These are phyloP conservation scores for Lamellibrachia columna DNA, from an alignment of 2,888 invertebrate genomes.

Conservation along the genomic window DNA sequence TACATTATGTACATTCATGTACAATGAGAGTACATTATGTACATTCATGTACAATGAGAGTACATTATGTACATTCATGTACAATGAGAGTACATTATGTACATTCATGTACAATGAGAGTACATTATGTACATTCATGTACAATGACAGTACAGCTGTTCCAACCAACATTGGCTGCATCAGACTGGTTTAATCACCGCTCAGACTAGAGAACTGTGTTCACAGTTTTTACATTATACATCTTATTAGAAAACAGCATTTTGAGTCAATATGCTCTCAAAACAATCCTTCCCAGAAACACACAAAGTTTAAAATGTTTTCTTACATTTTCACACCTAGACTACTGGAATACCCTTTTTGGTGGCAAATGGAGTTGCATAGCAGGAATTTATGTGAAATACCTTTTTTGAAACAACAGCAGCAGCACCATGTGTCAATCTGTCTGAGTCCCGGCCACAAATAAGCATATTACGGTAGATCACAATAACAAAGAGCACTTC, in stretches of 20 bases:
- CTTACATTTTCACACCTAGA: background rate
- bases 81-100: background rate
- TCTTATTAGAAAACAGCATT: background rate
- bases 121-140: background rate
- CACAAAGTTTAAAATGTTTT: background rate
- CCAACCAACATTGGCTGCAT: background rate
- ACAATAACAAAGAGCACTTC: slow-evolving; percentile 6
- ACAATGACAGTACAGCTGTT: background rate
- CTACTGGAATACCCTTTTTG: slow-evolving; percentile 16
- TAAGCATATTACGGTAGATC: background rate
- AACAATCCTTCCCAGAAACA: background rate
- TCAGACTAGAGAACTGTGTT: background rate
- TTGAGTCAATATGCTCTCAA: background rate
- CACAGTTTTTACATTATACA: background rate
- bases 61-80: background rate
- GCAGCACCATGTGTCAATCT: background rate
- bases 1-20: background rate
- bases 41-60: too few relatives aligned
- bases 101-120: too few relatives aligned
- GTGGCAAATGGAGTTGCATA: slow-evolving; percentile 16
- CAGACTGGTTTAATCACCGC: background rate
- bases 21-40: background rate
- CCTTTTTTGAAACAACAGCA: background rate
- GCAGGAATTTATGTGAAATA: slow-evolving; percentile 10
- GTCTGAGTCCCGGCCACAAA: background rate